Evolutionary conservation across 2,797 vertebrate genomes (phyloP), one percentile per base, ranked within the genome.

Genomic region (Brachymystax lenok): DNA sequence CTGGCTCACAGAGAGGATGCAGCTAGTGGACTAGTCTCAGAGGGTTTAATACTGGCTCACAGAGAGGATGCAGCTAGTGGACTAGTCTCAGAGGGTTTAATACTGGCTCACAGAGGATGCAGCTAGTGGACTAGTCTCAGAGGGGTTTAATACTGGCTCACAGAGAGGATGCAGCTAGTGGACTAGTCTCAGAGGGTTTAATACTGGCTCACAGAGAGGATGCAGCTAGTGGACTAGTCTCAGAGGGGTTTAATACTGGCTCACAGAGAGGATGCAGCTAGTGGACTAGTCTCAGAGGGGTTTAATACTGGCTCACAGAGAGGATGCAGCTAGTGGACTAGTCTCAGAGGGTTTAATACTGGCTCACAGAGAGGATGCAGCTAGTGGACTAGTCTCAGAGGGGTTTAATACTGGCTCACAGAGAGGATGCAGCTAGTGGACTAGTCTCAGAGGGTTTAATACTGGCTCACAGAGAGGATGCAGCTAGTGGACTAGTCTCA

Each of bases 231-330:
- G 13, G 6, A 77, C 74, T 19, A 54, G 67, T 80, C 64, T 74
- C 75, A 51, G 56, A 64, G n/a, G 24, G 73, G 78, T 7, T 40
- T 40, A 40, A 40, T 8, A 2, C 35, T 40, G 35, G 35, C 7
- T 40, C 35, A 56, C 54, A 56, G 77, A 71, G 71, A 56, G 16
- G 35, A 2, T 10, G 54, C 17, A 59, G 54, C n/a, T 17, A n/a
- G 28, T 16, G 14, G 6, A 77, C 73, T 19, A 54, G 67, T 80
- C 64, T 74, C 75, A 52, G 56, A 72, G n/a, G 24, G 73, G 78
- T 13, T 30, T 67, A 33, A 33, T 67, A 16, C 27, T 33, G 64
- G 16, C 28, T 30, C 64, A 67, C 64, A 33, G 14, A 67, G 16
- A 67, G n/a, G n/a, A n/a, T n/a, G n/a, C n/a, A n/a, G n/a, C n/a